Base-by-base conservation (phyloP, 2,888 invertebrate genomes). In the Cephus sareptanus region DNA sequence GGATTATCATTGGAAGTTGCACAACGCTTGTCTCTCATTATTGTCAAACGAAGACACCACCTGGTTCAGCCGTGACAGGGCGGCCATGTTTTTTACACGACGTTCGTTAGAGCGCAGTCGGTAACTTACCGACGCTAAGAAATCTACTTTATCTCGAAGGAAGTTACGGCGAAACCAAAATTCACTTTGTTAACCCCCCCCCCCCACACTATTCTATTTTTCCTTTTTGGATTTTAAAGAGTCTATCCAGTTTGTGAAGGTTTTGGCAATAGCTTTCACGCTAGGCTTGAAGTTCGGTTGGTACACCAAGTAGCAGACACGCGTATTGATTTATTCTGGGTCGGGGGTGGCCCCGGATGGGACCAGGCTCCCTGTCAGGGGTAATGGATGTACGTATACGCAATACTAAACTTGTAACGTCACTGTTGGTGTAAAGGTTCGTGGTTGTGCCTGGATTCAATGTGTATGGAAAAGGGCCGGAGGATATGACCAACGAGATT, bases 301-400 rank as follows among this genome's bases (percentile, higher is more conserved):
- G 84, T 84, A 85, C 85, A 85, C 86, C 86, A 85, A 87, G 88
- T 87, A 87, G 90, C 90, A 91, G 91, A 91, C 91, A 91, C 90
- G 89, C 90, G 90, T 91, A 91, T 91, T 91, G 91, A 91, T 91
- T 91, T 91, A 91, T 91, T 91, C 88, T 86, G 86, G 85, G 82
- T 83, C 79, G 85, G 85, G 83, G 85, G 85, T 83, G 83, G 83
- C 73, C 68, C 40, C 71, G 77, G 74, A 69, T 74, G 69, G 76
- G 71, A 77, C 40, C 37, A 56, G 23, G 23, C 56, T 56, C 23
- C 23, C 56, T 56, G 56, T 9, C 23, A 23, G 56, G 23, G 23
- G 56, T 9, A 23, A 56, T 15, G 23, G 9, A 56, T 56, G 56
- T 56, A 56, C 1, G 56, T 56, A 56, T 56, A 56, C 56, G 56